phyloP scores from a whole-genome alignment of 2,797 vertebrate genomes.

The Manis javanica region DNA sequence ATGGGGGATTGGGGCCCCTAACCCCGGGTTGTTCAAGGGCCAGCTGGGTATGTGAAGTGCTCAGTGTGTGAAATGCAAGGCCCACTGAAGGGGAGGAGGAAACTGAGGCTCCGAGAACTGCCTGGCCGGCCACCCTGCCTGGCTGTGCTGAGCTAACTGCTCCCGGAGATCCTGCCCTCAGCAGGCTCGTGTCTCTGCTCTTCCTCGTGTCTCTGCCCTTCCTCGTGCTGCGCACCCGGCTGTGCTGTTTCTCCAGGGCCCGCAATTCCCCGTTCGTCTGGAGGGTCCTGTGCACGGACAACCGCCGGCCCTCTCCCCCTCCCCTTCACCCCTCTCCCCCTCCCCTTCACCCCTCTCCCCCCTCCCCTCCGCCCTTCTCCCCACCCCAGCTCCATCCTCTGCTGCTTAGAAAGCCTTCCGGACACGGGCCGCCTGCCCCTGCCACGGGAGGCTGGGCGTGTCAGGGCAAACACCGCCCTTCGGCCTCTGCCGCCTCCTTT shows the following conservation, averaged over 20 bases:
- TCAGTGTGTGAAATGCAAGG: neutral
- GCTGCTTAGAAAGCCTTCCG: neutral
- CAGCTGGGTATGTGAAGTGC: neutral
- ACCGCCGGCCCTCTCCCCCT: neutral
- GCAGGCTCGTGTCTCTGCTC: no score
- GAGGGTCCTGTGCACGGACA: neutral
- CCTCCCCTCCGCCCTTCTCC: neutral
- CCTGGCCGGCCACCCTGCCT: neutral
- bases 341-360: fast-evolving
- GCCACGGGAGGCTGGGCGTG: neutral
- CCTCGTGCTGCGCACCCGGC: fast-evolving
- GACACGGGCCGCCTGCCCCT: neutral
- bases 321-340: no score
- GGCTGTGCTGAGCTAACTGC: neutral
- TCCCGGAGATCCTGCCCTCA: no score
- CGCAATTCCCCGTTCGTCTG: neutral
- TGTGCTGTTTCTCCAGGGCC: neutral
- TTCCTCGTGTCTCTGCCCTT: neutral
- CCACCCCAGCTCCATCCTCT: neutral
- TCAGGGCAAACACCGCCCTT: neutral
- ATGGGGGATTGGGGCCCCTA: no score
- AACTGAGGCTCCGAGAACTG: neutral
- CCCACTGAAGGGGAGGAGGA: neutral
- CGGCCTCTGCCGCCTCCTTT: neutral
- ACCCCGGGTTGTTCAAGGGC: no score